Conservation (phyloP, 2,797 vertebrate genomes). For the Thamnophis elegans region DNA sequence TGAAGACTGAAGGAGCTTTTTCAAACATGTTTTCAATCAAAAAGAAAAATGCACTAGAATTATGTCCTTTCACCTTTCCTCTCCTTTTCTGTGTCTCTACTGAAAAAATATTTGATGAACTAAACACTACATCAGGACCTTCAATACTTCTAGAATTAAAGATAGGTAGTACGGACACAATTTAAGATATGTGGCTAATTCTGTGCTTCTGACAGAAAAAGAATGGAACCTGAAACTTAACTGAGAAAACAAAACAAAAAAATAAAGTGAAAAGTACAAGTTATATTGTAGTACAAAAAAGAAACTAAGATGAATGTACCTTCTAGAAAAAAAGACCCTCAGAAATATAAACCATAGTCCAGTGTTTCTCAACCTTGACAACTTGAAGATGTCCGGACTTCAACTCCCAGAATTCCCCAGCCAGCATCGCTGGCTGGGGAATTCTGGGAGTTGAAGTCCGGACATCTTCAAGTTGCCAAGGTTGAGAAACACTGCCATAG, state of each 20-base stretch:
- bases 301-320: not conserved
- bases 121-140: not conserved
- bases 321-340: not conserved
- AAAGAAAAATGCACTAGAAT: not conserved
- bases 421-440: too few relatives aligned
- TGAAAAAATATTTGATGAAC: not conserved
- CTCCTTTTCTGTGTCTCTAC: not conserved
- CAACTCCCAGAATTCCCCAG: too few relatives aligned
- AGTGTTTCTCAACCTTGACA: too few relatives aligned
- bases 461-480: too few relatives aligned
- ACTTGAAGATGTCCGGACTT: too few relatives aligned
- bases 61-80: not conserved
- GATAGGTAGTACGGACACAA: not conserved
- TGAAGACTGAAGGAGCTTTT: not conserved
- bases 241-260: not conserved
- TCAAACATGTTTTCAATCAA: not conserved
- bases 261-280: not conserved
- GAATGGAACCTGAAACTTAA: not conserved
- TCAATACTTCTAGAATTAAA: not conserved
- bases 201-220: not conserved
- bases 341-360: not conserved
- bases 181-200: not conserved
- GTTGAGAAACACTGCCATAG: too few relatives aligned
- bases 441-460: too few relatives aligned
- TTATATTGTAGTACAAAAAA: not conserved